Conservation (phyloP, 2,113 vertebrate species). For the Labeo rohita region DNA sequence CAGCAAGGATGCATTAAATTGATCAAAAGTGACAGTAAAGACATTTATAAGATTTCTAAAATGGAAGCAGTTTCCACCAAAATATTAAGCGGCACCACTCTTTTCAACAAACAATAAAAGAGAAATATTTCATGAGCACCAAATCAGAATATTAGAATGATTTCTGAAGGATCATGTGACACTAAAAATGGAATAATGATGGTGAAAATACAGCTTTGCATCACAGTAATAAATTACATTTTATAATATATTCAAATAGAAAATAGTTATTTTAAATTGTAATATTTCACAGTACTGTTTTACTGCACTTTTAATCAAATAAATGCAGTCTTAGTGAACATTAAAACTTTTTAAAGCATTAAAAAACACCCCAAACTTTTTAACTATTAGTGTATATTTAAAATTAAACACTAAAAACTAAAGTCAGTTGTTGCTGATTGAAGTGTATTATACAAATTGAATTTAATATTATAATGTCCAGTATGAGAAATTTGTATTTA, state of each 20-base stretch:
- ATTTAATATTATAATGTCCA: neutral
- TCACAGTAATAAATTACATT: neutral
- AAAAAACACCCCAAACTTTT: neutral
- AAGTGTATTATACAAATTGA: neutral
- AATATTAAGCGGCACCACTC: neutral
- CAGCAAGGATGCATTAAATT: neutral
- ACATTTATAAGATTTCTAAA: neutral
- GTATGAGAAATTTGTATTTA: neutral
- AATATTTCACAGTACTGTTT: too few relatives aligned
- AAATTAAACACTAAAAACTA: neutral
- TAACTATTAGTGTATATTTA: neutral
- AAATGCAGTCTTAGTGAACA: too few relatives aligned
- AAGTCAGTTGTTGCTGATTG: neutral
- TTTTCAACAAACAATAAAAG: neutral
- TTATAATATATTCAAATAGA: neutral
- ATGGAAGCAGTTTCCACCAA: neutral
- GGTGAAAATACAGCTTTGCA: neutral
- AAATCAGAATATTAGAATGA: neutral
- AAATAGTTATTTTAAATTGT: neutral
- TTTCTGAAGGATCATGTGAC: neutral
- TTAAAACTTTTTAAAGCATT: too few relatives aligned
- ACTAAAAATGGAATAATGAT: neutral
- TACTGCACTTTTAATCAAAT: too few relatives aligned
- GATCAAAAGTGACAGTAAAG: neutral
- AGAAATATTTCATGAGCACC: neutral